Evolutionary conservation across 2,888 invertebrate genomes (phyloP).

Genomic region (Trichopria drosophilae): DNA sequence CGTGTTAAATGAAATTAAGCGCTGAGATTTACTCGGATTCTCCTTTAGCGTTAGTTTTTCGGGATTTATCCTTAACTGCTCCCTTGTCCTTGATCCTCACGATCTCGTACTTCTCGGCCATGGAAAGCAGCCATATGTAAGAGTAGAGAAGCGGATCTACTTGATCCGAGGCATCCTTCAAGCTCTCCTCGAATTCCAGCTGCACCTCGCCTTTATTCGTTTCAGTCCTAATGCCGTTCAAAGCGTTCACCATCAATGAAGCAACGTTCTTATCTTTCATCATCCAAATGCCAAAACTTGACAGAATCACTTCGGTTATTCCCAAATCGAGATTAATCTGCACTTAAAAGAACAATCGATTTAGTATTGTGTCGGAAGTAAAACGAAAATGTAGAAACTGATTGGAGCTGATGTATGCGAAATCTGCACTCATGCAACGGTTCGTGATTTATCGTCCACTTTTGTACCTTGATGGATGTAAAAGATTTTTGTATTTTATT

Average conservation of each 20-base stretch:
- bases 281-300: conserved; percentile 39
- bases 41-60: too few relatives aligned
- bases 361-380: too few relatives aligned
- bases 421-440: too few relatives aligned
- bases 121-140: conserved; percentile 37
- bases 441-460: too few relatives aligned
- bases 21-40: too few relatives aligned
- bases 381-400: too few relatives aligned
- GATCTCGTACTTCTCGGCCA: conserved; percentile 38
- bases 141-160: conserved; percentile 41
- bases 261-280: conserved; percentile 35
- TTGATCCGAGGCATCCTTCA: conserved; percentile 40
- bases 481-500: too few relatives aligned
- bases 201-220: conserved; percentile 33
- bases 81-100: conserved; percentile 35
- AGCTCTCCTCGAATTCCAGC: conserved; percentile 39
- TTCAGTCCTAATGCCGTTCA: conserved; percentile 39
- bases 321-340: conserved; percentile 40
- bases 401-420: too few relatives aligned
- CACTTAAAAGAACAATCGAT: not conserved
- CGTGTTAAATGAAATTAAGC: too few relatives aligned
- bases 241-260: conserved; percentile 32
- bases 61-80: too few relatives aligned
- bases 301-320: conserved; percentile 38
- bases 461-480: too few relatives aligned